phyloP scores from a whole-genome alignment of 2,113 vertebrate species.

The Channa argus region DNA sequence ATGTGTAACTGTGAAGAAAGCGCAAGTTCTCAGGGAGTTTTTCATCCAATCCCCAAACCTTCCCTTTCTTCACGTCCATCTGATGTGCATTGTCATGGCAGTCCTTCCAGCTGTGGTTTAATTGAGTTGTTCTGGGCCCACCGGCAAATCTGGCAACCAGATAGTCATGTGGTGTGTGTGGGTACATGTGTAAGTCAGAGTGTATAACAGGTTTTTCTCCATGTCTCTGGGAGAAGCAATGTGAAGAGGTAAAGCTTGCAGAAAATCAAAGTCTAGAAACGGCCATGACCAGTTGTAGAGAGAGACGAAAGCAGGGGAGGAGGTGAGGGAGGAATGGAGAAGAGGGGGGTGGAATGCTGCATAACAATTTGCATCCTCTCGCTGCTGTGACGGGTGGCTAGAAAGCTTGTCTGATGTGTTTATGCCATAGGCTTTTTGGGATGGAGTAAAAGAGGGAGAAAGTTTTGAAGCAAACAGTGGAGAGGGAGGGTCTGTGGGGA shows the following conservation, averaged over 20 bases:
- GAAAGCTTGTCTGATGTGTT: constrained; percentile 72
- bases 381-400: constrained; percentile 43
- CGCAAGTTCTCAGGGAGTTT: constrained; percentile 42
- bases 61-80: constrained; percentile 54
- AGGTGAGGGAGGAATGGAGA: constrained; percentile 5
- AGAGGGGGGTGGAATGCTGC: constrained; percentile 42
- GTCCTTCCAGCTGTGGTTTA: constrained; percentile 52
- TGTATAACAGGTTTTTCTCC: constrained; percentile 55
- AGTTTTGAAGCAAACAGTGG: constrained; percentile 43
- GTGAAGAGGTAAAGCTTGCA: constrained; percentile 64
- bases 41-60: constrained; percentile 30
- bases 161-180: constrained; percentile 31
- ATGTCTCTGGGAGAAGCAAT: constrained; percentile 57
- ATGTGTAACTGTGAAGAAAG: constrained; percentile 43
- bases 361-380: constrained; percentile 69
- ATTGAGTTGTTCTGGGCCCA: constrained; percentile 61
- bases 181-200: constrained; percentile 33
- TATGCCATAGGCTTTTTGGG: constrained; percentile 66
- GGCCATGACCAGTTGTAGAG: constrained; percentile 52
- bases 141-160: constrained; percentile 59
- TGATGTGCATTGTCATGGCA: constrained; percentile 63
- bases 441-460: constrained; percentile 49
- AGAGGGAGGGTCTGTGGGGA: constrained; percentile 33
- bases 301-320: constrained; percentile 35
- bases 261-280: constrained; percentile 74